phyloP scores from a whole-genome alignment of 1,140 invertebrate species.

The Drosophila cardini region DNA sequence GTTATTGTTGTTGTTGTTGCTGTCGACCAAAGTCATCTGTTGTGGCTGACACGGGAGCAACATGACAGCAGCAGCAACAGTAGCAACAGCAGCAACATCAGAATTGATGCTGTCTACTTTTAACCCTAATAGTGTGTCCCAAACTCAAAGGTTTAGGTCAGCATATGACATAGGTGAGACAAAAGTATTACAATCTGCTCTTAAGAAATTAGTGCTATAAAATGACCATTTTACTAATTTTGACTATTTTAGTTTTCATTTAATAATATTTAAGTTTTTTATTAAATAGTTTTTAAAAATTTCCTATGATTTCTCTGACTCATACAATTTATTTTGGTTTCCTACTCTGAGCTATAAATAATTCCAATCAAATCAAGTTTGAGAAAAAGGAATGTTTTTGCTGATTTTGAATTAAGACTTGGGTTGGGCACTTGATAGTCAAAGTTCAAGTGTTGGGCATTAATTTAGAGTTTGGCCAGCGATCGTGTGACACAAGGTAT shows the following conservation, averaged over 20 bases:
- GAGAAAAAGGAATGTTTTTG: conserved; percentile 15
- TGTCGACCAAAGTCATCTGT: conserved; percentile 56
- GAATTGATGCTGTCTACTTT: conserved; percentile 65
- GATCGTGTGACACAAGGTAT: conserved; percentile 59
- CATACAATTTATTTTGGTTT: background rate
- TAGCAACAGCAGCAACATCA: conserved; percentile 2
- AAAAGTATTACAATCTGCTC: background rate
- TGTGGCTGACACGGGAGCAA: conserved; percentile 55
- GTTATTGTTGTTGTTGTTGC: conserved; percentile 2
- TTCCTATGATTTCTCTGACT: no score
- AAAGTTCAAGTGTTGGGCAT: conserved; percentile 43
- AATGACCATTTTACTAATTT: no score
- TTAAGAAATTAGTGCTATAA: conserved; percentile 24
- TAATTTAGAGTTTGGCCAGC: conserved; percentile 40
- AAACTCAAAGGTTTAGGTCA: conserved; percentile 17
- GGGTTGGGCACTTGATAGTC: conserved; percentile 32
- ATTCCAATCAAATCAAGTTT: conserved; percentile 3
- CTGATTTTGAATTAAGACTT: conserved; percentile 1
- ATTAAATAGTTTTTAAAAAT: no score
- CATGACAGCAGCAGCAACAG: conserved; percentile 14
- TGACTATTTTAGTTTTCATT: background rate
- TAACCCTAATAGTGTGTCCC: conserved; percentile 59
- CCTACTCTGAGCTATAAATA: conserved; percentile 2
- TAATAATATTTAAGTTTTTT: no score
- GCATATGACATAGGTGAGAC: conserved; percentile 36